Percentiles rank a stretch among this genome's conserved stretches.
Conservation (phyloP, 2,113 vertebrate genomes). For the Antechinus flavipes region DNA sequence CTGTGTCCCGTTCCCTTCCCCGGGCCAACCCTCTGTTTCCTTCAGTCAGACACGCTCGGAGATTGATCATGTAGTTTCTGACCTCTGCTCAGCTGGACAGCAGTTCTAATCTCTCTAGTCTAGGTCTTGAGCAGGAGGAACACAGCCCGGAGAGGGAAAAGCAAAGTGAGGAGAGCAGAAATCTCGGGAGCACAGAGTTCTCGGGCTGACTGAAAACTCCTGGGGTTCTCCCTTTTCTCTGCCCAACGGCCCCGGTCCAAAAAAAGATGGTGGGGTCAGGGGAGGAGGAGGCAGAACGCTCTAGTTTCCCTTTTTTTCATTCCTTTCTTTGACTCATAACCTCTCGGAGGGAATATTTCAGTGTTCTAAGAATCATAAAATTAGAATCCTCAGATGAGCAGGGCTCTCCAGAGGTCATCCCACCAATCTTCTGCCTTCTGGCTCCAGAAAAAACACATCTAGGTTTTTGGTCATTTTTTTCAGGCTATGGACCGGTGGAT, state of each 20-base stretch:
- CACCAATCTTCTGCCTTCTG: not conserved
- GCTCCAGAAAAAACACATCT: not conserved
- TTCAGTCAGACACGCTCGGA: conserved; percentile 28
- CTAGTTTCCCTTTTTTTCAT: not conserved
- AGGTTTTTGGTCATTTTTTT: not conserved
- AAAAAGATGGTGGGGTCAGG: not conserved
- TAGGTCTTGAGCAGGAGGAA: not conserved
- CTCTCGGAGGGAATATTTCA: not conserved
- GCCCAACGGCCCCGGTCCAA: not conserved
- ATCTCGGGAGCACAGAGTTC: not conserved
- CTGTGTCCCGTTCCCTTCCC: not conserved
- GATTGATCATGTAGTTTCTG: conserved; percentile 47
- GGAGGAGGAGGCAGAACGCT: not conserved
- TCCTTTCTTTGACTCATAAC: not conserved
- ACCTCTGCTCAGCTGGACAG: conserved; percentile 66
- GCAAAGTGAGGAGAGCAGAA: conserved; percentile 28
- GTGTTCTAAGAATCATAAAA: not conserved
- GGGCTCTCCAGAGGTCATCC: not conserved
- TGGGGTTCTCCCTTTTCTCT: not conserved
- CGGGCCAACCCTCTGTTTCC: not conserved
- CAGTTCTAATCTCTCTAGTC: not conserved
- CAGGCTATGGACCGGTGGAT: not conserved
- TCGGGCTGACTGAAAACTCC: not conserved
- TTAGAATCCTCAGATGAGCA: not conserved
- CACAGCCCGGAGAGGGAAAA: conserved; percentile 18